Percentiles rank a stretch among this genome's conserved stretches.
phyloP scores from a whole-genome alignment of 2,113 vertebrate species.

The Notechis scutatus region DNA sequence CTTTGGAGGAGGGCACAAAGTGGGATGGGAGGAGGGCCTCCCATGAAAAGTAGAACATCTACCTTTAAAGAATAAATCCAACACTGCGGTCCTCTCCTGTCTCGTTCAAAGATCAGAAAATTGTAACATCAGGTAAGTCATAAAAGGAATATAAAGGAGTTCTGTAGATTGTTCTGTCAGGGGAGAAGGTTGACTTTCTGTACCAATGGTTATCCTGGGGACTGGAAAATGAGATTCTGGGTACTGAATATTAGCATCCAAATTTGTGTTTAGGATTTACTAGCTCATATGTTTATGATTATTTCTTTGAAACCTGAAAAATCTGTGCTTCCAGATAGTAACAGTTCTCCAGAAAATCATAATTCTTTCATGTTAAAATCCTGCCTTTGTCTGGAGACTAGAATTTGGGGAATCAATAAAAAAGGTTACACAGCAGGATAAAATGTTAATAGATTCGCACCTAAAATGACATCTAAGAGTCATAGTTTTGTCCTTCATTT shows the following conservation, averaged over 20 bases:
- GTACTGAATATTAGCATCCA: not conserved
- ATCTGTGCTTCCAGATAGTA: not conserved
- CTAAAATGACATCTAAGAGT: not conserved
- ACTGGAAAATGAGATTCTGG: not conserved
- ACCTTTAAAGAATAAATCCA: not conserved
- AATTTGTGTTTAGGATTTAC: not conserved
- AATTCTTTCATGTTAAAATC: not conserved
- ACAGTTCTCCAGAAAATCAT: not conserved
- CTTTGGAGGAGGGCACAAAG: not conserved
- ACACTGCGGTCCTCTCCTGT: not conserved
- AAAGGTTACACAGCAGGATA: not conserved
- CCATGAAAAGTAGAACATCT: not conserved
- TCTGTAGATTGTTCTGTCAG: not conserved
- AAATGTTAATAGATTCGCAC: not conserved
- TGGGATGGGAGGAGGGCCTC: not conserved
- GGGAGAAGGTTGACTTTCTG: not conserved
- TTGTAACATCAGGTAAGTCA: not conserved
- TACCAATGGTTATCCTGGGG: not conserved
- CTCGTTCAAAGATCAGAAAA: not conserved
- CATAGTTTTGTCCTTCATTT: not conserved
- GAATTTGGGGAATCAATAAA: not conserved
- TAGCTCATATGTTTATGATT: not conserved
- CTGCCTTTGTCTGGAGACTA: not conserved
- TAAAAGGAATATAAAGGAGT: not conserved
- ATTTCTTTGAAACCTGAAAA: not conserved